Conservation (phyloP, 2,797 vertebrate species). For the Telmatherina bonti region DNA sequence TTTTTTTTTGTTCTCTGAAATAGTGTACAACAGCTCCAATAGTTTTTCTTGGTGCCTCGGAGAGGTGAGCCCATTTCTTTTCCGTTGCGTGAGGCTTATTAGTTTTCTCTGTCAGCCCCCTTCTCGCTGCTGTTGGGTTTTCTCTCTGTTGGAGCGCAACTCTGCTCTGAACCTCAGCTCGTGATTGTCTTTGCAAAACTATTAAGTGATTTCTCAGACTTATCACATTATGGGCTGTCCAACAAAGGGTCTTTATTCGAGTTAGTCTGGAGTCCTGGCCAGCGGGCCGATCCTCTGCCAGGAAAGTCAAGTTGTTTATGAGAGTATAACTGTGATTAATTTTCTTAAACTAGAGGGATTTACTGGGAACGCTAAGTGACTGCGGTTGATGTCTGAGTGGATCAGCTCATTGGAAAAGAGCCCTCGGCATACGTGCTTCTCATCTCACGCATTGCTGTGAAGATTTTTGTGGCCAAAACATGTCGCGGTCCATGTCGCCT, state of each 20-base stretch:
- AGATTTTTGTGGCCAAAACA: constrained; percentile 36
- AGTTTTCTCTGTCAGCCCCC: constrained; percentile 63
- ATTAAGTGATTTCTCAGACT: constrained; percentile 68
- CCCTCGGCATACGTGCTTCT: constrained; percentile 27
- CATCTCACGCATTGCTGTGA: constrained; percentile 14
- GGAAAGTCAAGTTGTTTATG: constrained; percentile 64
- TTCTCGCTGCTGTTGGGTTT: constrained; percentile 34
- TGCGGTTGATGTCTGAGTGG: constrained; percentile 37
- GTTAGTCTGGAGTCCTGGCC: constrained; percentile 36
- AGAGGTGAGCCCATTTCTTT: constrained; percentile 72
- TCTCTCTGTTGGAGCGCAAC: constrained; percentile 56
- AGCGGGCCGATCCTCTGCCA: constrained; percentile 11
- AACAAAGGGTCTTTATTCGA: constrained; percentile 58
- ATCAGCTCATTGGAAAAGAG: constrained; percentile 45
- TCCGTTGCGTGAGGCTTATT: constrained; percentile 62
- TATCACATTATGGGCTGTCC: constrained; percentile 62
- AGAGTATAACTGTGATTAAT: constrained; percentile 54
- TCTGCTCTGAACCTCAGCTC: constrained; percentile 55
- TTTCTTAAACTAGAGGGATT: constrained; percentile 55
- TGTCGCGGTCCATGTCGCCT: not conserved
- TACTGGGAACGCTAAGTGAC: constrained; percentile 56
- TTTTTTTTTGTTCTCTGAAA: constrained; percentile 61
- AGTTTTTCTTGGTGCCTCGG: constrained; percentile 61
- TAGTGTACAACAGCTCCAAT: constrained; percentile 59
- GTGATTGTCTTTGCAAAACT: constrained; percentile 64